A percentile compares a stretch with the other conserved stretches of the same genome.
phyloP scores from a whole-genome alignment of 2,797 vertebrate species.

The Allobates femoralis region DNA sequence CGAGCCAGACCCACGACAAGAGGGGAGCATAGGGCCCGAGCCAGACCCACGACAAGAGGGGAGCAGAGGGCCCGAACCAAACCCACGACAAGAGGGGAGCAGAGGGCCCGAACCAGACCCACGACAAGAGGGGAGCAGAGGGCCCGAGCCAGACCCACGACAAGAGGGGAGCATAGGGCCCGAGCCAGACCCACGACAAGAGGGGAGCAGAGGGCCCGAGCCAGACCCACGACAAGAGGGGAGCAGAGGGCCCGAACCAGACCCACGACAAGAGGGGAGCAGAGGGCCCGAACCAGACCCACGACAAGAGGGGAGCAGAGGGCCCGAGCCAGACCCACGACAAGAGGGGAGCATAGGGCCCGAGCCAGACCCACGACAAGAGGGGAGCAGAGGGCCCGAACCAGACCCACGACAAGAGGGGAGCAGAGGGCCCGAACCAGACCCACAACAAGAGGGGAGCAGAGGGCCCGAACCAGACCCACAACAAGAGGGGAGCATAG shows the following conservation, averaged over 20 bases:
- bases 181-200: no score
- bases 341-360: background rate
- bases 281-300: background rate
- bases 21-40: no score
- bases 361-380: no score
- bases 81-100: background rate
- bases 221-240: background rate
- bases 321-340: background rate
- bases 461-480: background rate
- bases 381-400: no score
- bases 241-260: background rate
- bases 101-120: background rate
- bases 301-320: background rate
- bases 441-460: background rate
- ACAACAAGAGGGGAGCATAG: no score
- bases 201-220: background rate
- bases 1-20: no score
- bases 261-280: background rate
- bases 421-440: background rate
- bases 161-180: background rate
- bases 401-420: no score
- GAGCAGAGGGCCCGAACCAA: background rate
- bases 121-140: background rate
- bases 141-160: background rate
- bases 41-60: no score